Conservation (phyloP, 2,888 invertebrate species). For the Ceramica pisi region DNA sequence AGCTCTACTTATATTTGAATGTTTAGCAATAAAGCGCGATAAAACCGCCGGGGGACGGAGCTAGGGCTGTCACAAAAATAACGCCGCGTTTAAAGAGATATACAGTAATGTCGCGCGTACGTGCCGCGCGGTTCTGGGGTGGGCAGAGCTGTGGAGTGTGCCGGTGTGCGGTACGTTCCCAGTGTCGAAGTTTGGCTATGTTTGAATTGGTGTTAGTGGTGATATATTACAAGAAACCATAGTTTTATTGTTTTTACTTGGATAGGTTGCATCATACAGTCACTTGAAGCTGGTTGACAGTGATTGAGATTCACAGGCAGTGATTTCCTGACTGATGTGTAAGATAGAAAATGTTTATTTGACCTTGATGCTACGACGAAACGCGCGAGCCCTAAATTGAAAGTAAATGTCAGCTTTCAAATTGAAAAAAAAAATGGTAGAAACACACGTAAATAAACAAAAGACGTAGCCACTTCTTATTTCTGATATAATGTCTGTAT, state of each 20-base stretch:
- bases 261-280: too few species aligned
- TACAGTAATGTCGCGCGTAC: conserved; percentile 82
- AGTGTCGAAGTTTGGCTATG: not conserved
- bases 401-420: too few species aligned
- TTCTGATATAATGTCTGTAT: too few species aligned
- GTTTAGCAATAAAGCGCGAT: conserved; percentile 70
- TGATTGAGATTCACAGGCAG: too few species aligned
- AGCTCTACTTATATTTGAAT: conserved; percentile 60
- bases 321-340: too few species aligned
- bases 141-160: conserved; percentile 9
- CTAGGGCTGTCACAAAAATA: conserved; percentile 87
- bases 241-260: not conserved
- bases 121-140: conserved; percentile 69
- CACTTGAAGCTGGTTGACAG: too few species aligned
- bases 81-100: conserved; percentile 87
- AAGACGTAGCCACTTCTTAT: too few species aligned
- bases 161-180: not conserved
- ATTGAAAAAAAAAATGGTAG: too few species aligned
- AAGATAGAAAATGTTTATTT: too few species aligned
- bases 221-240: not conserved
- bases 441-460: too few species aligned
- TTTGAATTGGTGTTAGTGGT: not conserved
- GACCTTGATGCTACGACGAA: too few species aligned
- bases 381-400: too few species aligned
- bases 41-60: conserved; percentile 63